Evolutionary conservation across 2,888 invertebrate genomes (phyloP).

Genomic region (Drosophila greeni): DNA sequence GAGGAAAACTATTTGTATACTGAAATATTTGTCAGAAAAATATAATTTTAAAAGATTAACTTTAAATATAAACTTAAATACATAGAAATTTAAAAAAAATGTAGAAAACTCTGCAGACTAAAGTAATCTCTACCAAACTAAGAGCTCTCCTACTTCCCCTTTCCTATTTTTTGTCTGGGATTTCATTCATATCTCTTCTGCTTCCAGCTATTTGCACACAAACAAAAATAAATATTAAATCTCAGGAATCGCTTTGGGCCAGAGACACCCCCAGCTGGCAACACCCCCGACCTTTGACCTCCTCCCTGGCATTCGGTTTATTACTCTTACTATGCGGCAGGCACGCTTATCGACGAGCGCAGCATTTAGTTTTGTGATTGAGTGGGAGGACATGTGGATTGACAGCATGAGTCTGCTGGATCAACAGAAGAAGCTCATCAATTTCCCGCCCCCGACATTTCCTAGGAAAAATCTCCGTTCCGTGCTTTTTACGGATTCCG

Average conservation of each 20-base stretch:
- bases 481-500: constrained; percentile 15
- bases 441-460: constrained; percentile 11
- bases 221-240: constrained; percentile 74
- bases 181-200: constrained; percentile 56
- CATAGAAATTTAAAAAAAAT: neutral
- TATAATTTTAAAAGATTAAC: neutral
- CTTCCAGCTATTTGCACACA: constrained; percentile 76
- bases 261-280: constrained; percentile 25
- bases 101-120: neutral
- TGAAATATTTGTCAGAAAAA: neutral
- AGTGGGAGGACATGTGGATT: constrained; percentile 75
- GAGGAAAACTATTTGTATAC: neutral
- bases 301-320: constrained; percentile 21
- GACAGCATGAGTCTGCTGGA: constrained; percentile 75
- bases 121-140: constrained; percentile 7
- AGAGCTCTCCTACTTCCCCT: neutral
- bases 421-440: constrained; percentile 64
- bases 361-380: constrained; percentile 71
- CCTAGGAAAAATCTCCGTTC: constrained; percentile 3
- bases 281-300: constrained; percentile 13
- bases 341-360: constrained; percentile 68
- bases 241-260: constrained; percentile 66
- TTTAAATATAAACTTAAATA: neutral
- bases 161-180: neutral
- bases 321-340: constrained; percentile 48